Base-by-base conservation (phyloP, 2,113 vertebrate species). In the Sminthopsis crassicaudata region DNA sequence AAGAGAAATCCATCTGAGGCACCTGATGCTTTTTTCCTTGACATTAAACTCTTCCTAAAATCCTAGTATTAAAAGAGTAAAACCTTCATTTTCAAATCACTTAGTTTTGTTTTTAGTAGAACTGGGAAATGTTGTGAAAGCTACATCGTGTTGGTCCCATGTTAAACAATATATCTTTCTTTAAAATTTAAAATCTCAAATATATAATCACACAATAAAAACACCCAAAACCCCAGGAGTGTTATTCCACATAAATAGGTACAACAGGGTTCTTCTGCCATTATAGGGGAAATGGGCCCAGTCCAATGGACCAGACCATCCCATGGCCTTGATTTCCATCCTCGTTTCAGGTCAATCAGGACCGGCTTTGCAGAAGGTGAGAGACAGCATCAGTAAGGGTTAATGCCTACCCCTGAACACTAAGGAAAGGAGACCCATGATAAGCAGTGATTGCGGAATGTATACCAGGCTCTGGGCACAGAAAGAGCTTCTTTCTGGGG, bases 111-210 rank as follows among this genome's bases (percentile, higher is more conserved):
- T 98, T 97, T 97, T 98, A 98, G 98, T 98, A 98, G 97, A 97
- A 97, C 96, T 98, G 96, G 97, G 96, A 98, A 97, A 97, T 97
- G 96, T 90, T 97, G 95, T 97, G 92, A 98, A 97, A 94, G 93
- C 98, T 98, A 97, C 97, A 97, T 97, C 97, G 97, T 50, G 91
- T 98, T 99, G 98, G 98, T 98, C 98, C 98, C 98, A 97, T 96
- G 97, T 98, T 98, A 98, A 98, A 98, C 98, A 98, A 98, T 97
- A 98, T 95, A 98, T 27, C 96, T 98, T 98, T 95, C 95, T 97
- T 91, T 98, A 97, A 97, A 95, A 98, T 98, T 98, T 98, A 98
- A 97, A 98, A 98, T 95, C 97, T 98, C 98, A 98, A 98, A 98
- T 97, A 98, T 97, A 98, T 98, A 98, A 97, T 93, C 97, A 98